These are phyloP conservation scores for Catalaphyllia jardinei DNA, from an alignment of 64 coral and sea anemone genomes.

Conservation along the genomic window DNA sequence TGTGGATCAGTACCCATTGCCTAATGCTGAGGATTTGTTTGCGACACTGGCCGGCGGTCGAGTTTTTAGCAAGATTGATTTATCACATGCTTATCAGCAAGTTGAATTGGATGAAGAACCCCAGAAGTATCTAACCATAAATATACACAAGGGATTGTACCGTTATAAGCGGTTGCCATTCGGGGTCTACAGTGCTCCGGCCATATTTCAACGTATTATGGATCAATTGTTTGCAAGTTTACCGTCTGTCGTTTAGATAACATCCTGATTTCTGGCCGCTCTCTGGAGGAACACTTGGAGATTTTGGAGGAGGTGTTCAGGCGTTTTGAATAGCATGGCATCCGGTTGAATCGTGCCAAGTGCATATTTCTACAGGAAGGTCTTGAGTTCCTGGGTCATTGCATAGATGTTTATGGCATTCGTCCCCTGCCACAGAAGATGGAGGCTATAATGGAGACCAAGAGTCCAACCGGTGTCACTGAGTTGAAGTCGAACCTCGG, in stretches of 20 bases:
- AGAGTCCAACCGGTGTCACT: neutral
- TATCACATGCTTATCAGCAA: neutral
- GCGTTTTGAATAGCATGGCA: neutral
- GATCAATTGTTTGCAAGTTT: neutral
- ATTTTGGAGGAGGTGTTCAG: neutral
- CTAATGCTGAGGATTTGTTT: neutral
- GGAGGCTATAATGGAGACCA: neutral
- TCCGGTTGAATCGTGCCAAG: neutral
- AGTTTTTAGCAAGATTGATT: neutral
- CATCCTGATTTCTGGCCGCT: neutral
- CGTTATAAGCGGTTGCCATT: neutral
- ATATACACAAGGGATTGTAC: neutral
- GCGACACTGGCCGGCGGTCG: neutral
- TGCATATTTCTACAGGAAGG: neutral
- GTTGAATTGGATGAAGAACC: conserved; percentile 1
- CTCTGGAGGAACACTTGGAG: neutral
- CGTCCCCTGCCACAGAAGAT: conserved; percentile 5
- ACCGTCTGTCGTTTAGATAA: neutral
- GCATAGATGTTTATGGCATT: neutral
- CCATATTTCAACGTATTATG: neutral
- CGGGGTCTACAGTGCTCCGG: neutral
- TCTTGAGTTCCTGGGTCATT: neutral
- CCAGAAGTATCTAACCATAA: neutral
- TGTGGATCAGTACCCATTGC: no score
- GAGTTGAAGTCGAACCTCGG: neutral